These are phyloP conservation scores for Sardinella longiceps DNA, from an alignment of 2,797 vertebrate species.

Conservation along the genomic window DNA sequence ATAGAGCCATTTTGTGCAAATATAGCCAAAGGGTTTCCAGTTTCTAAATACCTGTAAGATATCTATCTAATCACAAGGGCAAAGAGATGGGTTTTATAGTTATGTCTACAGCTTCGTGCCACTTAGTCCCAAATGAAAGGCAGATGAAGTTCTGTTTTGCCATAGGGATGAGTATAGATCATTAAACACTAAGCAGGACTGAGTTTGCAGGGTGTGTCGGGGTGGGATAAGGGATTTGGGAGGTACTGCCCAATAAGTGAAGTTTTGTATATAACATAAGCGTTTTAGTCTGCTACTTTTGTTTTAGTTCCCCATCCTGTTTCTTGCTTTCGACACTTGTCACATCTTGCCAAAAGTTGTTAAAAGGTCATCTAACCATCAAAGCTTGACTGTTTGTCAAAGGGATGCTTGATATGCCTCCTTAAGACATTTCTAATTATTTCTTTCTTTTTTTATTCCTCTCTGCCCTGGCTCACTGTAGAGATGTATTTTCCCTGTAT, in stretches of 20 bases:
- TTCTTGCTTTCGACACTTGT: neutral
- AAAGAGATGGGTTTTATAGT: slow-evolving; percentile 63
- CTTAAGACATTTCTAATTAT: slow-evolving; percentile 47
- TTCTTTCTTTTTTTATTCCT: slow-evolving; percentile 25
- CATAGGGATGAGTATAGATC: slow-evolving; percentile 51
- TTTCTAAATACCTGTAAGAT: slow-evolving; percentile 58
- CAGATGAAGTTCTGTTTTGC: slow-evolving; percentile 50
- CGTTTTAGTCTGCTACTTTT: slow-evolving; percentile 44
- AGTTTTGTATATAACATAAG: slow-evolving; percentile 60
- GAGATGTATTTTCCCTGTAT: neutral
- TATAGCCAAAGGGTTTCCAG: slow-evolving; percentile 82
- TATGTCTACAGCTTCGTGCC: slow-evolving; percentile 65
- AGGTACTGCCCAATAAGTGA: slow-evolving; percentile 32
- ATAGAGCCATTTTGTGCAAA: slow-evolving; percentile 70
- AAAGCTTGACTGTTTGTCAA: slow-evolving; percentile 40
- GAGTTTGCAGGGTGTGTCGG: slow-evolving; percentile 33
- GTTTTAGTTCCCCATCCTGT: neutral
- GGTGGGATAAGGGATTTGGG: slow-evolving; percentile 33
- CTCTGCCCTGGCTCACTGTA: slow-evolving; percentile 1
- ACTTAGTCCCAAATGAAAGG: slow-evolving; percentile 50
- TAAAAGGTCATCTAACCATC: slow-evolving; percentile 53
- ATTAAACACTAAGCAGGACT: slow-evolving; percentile 71
- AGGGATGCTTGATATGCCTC: slow-evolving; percentile 34
- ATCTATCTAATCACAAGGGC: slow-evolving; percentile 69
- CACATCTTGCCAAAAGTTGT: slow-evolving; percentile 33